Percentiles rank a stretch among this genome's conserved stretches.
Conservation (phyloP, 2,888 invertebrate genomes). For the Epistrophella euchroma region DNA sequence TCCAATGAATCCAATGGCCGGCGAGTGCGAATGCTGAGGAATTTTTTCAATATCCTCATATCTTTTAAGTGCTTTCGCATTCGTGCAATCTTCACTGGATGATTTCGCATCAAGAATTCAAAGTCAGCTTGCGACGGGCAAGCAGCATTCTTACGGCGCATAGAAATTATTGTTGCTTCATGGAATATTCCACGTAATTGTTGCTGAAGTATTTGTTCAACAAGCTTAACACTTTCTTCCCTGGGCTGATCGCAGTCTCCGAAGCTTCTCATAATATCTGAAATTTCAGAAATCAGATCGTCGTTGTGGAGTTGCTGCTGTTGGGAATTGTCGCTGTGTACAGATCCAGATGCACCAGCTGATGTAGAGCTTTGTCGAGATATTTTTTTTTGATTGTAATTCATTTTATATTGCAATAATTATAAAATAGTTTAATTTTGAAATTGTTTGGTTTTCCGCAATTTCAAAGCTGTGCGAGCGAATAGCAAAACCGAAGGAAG, state of each 20-base stretch:
- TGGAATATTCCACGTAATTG: conserved; percentile 92
- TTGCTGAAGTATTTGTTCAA: conserved; percentile 92
- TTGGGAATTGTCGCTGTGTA: conserved; percentile 28
- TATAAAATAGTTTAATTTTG: neutral
- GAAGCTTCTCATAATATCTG: conserved; percentile 96
- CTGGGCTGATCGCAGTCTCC: conserved; percentile 94
- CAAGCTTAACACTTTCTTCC: conserved; percentile 91
- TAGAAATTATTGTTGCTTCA: conserved; percentile 89
- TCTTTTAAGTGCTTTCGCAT: conserved; percentile 90
- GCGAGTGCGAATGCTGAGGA: conserved; percentile 81
- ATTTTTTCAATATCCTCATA: conserved; percentile 84
- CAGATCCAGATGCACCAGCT: conserved; percentile 28
- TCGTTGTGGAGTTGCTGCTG: conserved; percentile 75
- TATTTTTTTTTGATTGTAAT: conserved; percentile 79
- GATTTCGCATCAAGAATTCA: conserved; percentile 92
- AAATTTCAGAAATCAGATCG: conserved; percentile 86
- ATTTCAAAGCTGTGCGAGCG: neutral
- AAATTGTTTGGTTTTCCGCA: neutral
- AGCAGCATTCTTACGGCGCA: conserved; percentile 86
- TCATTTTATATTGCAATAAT: conserved; percentile 74
- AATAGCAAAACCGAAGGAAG: too few relatives aligned
- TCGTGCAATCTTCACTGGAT: conserved; percentile 90
- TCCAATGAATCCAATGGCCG: conserved; percentile 82
- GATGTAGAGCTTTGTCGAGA: conserved; percentile 79
- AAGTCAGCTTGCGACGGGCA: conserved; percentile 87